These are phyloP conservation scores for Drosophila athabasca DNA, from an alignment of 1,140 invertebrate genomes.

Conservation along the genomic window DNA sequence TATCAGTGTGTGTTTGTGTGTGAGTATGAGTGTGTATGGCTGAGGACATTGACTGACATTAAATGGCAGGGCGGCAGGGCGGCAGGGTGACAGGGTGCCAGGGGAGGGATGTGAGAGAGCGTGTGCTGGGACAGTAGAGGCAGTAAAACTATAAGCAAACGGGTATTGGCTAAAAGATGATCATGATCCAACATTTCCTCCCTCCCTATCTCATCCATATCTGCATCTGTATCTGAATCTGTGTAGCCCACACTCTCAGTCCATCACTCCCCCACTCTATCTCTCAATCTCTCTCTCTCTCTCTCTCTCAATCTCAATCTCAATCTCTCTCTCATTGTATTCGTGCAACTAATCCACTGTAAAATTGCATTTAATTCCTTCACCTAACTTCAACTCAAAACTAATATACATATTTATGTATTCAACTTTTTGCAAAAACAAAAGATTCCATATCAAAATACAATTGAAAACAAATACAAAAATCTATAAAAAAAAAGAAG, in stretches of 20 bases:
- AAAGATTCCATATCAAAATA: constrained; percentile 62
- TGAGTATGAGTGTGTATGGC: constrained; percentile 21
- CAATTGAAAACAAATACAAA: constrained; percentile 20
- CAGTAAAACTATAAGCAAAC: constrained; percentile 48
- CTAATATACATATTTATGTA: constrained; percentile 54
- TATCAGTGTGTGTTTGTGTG: constrained; percentile 14
- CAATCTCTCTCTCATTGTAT: constrained; percentile 21
- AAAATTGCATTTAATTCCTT: constrained; percentile 63
- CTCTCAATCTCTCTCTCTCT: constrained; percentile 5
- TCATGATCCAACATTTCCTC: constrained; percentile 14
- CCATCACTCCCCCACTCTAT: constrained; percentile 1
- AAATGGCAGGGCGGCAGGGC: constrained; percentile 16
- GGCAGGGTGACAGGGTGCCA: not conserved
- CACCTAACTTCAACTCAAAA: constrained; percentile 47
- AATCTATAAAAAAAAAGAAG: constrained; percentile 20
- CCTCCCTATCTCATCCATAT: constrained; percentile 21
- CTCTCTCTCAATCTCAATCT: constrained; percentile 6
- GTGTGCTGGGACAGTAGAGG: constrained; percentile 21
- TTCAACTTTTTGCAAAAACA: constrained; percentile 50
- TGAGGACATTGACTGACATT: constrained; percentile 61
- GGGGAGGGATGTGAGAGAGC: constrained; percentile 32
- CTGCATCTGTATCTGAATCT: constrained; percentile 5
- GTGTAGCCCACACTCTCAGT: constrained; percentile 32
- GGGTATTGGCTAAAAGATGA: constrained; percentile 24
- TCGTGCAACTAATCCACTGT: constrained; percentile 45